Evolutionary conservation across 2,888 invertebrate genomes (phyloP).

Genomic region (Drosophila macrothrix): DNA sequence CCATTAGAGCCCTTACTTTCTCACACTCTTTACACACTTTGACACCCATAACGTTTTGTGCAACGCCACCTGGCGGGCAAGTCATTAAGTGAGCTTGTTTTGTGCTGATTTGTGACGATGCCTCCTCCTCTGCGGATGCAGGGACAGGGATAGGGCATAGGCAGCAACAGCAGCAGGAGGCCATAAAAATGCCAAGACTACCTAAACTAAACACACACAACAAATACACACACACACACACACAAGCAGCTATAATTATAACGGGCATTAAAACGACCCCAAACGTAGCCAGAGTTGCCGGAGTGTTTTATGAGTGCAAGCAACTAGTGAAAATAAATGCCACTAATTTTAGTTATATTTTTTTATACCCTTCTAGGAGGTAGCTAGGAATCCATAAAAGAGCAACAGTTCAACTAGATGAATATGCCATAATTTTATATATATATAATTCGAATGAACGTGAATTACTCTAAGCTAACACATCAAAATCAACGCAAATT

Average conservation of each 20-base stretch:
- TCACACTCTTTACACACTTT: conserved; percentile 13
- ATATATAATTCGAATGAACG: neutral
- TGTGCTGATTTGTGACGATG: conserved; percentile 61
- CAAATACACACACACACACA: conserved; percentile 14
- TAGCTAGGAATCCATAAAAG: neutral
- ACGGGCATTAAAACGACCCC: conserved; percentile 63
- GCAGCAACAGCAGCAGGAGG: conserved; percentile 41
- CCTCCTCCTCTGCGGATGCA: conserved; percentile 3
- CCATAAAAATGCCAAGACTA: conserved; percentile 66
- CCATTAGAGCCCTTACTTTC: neutral
- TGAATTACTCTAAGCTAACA: neutral
- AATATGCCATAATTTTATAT: neutral
- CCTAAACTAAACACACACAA: conserved; percentile 20
- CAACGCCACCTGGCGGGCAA: conserved; percentile 67
- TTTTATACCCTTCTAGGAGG: neutral
- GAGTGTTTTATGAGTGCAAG: conserved; percentile 39
- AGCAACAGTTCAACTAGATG: neutral
- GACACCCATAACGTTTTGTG: conserved; percentile 41
- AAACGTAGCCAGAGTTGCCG: conserved; percentile 34
- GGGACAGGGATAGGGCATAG: neutral
- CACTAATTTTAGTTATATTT: conserved; percentile 18
- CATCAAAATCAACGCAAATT: neutral
- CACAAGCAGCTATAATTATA: conserved; percentile 53
- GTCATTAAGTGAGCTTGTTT: conserved; percentile 76
- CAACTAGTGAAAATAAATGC: conserved; percentile 56